Base-by-base conservation (phyloP, 2,113 vertebrate genomes). In the Pollachius pollachius region DNA sequence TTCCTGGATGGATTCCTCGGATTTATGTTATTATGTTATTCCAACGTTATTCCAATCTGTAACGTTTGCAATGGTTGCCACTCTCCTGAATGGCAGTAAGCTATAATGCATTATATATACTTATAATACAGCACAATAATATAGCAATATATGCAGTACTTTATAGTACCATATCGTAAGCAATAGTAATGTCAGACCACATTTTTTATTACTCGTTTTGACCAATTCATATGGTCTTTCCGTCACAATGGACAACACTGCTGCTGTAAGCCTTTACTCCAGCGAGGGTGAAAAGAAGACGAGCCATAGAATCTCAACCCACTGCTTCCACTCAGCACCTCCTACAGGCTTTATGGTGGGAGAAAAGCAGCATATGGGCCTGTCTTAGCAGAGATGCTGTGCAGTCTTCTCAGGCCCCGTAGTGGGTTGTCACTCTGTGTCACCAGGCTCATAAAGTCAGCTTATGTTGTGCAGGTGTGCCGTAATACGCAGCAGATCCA, bases 391-490 rank as follows among this genome's bases (percentile, higher is more conserved):
- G 69, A 64, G 59, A 54, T 84, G 30, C 21, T 67, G 59, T 67
- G 77, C 81, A 58, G 67, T 65, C 73, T 71, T 9, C 56, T 58
- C 12, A 57, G 48, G 71, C 75, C 69, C 66, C 72, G 69, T 67
- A 41, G 67, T 66, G 64, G 70, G 80, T 79, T 48, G 67, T 81
- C 74, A 81, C 25, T 83, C 62, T 2, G 66, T 70, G 67, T 83
- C 77, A 69, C 60, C 62, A 69, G 69, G 63, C 74, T 78, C 79
- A 79, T 75, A 68, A 75, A 74, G 72, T 75, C 80, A 77, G 76
- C 77, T 83, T 81, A 81, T 78, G 68, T 82, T 70, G 65, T 68
- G 77, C 83, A 83, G 85, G 84, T 85, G 79, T 80, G 70, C 72
- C 68, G 30, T 85, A 87, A 82, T 80, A 71, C 78, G 54, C 72